phyloP scores from a whole-genome alignment of 2,888 invertebrate genomes.

The Morinoia aosen region DNA sequence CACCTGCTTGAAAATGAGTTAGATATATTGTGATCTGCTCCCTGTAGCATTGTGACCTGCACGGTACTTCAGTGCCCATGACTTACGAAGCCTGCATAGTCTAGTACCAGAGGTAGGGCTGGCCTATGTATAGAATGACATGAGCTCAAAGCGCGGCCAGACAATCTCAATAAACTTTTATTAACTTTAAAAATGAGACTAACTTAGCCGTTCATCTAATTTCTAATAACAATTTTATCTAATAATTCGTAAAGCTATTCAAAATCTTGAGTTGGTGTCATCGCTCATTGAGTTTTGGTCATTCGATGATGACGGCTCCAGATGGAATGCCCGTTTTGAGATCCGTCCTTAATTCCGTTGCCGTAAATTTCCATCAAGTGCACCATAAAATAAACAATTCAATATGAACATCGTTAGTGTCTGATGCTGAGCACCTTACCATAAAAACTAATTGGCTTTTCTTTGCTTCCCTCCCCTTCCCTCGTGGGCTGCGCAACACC shows the following conservation, averaged over 20 bases:
- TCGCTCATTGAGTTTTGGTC: not conserved
- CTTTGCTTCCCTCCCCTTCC: constrained; percentile 14
- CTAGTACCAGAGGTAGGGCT: not conserved
- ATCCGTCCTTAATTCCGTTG: not conserved
- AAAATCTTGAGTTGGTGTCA: not conserved
- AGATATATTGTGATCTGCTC: not conserved
- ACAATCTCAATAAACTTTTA: not conserved
- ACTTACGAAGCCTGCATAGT: not conserved
- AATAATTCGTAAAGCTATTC: not conserved
- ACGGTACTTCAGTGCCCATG: not conserved
- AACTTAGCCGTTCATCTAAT: not conserved
- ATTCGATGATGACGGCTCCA: not conserved
- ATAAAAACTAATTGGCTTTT: constrained; percentile 37
- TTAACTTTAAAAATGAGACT: not conserved
- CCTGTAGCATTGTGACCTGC: not conserved
- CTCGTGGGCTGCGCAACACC: constrained; percentile 22
- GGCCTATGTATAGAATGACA: not conserved
- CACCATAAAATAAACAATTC: constrained; percentile 35
- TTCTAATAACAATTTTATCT: not conserved
- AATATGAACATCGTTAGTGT: not conserved
- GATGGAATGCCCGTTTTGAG: not conserved
- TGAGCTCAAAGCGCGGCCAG: not conserved
- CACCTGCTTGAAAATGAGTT: not conserved
- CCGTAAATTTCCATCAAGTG: constrained; percentile 34
- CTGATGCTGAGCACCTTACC: not conserved